A percentile compares a stretch with the other conserved stretches of the same genome.
Evolutionary conservation across 2,113 vertebrate species (phyloP).

Genomic region (Speoplatyrhinus poulsoni): DNA sequence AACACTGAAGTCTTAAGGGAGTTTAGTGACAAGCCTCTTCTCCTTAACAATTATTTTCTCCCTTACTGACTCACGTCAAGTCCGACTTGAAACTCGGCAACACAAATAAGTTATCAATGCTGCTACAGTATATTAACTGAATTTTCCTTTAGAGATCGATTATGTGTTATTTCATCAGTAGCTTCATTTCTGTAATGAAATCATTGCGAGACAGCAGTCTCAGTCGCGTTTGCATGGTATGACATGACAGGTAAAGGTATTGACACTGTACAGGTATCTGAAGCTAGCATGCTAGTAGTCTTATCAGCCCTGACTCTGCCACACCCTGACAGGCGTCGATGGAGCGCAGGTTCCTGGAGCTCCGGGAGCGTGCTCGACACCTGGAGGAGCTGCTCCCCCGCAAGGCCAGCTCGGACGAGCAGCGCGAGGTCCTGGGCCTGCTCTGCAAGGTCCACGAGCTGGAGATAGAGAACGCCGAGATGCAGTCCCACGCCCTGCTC

Average conservation of each 20-base stretch:
- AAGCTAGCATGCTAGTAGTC: no score
- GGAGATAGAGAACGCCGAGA: constrained; percentile 82
- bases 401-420: constrained; percentile 81
- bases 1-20: constrained; percentile 8
- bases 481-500: constrained; percentile 81
- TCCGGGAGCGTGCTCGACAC: constrained; percentile 66
- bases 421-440: constrained; percentile 83
- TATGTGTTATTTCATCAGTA: no score
- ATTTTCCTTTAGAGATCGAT: no score
- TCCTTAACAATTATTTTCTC: no score
- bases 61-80: no score
- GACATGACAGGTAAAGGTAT: no score
- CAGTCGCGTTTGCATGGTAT: no score
- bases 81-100: no score
- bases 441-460: constrained; percentile 87
- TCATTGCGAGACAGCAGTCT: not conserved
- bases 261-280: no score
- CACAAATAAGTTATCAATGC: not conserved
- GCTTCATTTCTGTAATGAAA: not conserved
- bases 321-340: constrained; percentile 64
- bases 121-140: not conserved
- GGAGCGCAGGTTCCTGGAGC: constrained; percentile 76
- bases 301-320: not conserved
- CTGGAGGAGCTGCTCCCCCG: constrained; percentile 81
- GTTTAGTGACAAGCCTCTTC: not conserved